Base-by-base conservation (phyloP, 2,888 invertebrate species). In the Blera fallax region DNA sequence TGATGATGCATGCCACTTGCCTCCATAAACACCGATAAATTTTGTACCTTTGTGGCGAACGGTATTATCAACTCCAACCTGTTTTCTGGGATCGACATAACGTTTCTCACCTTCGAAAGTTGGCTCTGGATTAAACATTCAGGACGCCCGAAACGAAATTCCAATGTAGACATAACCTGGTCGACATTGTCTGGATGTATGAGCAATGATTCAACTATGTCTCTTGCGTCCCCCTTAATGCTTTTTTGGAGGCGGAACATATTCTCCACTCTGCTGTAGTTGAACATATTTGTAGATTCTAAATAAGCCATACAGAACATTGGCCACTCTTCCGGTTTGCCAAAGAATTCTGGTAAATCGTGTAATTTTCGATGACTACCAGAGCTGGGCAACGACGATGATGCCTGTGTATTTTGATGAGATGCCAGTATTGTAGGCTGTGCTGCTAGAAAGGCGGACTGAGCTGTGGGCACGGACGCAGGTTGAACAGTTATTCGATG, bases 171-270 rank as follows among this genome's bases (percentile, higher is more conserved):
- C 50, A 76, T 67, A 6, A 76, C 69, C 43, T 69, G 27, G 6
- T 32, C 24, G 1, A 87, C 67, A 16, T 87, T 87, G 8, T 85
- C 43, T 7, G 83, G 87, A 52, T 81, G 77, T n/a, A 87, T 88
- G 1, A 87, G 52, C 4, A 87, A 50, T 1, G 84, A 79, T 32
- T 81, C 74, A 5, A 64, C 18, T 3, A 62, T 16, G n/a, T 45
- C 62, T 8, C 65, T 34, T 3, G 21, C 21, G 0, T 21, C 34
- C 3, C 48, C 34, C 18, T 50, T 34, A 7, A 34, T 21, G 24
- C 50, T 50, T 18, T 34, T 48, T 10, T 65, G 50, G 3, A 48
- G 34, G 5, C 21, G 34, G 8, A 64, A 56, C 50, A 67, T 54
- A 29, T 87, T 87, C 34, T 87, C 80, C 7, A 74, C 18, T 18